Evolutionary conservation across 2,797 vertebrate genomes (phyloP), one percentile per base, ranked within the genome.

Genomic region (Chaetophractus vellerosus): DNA sequence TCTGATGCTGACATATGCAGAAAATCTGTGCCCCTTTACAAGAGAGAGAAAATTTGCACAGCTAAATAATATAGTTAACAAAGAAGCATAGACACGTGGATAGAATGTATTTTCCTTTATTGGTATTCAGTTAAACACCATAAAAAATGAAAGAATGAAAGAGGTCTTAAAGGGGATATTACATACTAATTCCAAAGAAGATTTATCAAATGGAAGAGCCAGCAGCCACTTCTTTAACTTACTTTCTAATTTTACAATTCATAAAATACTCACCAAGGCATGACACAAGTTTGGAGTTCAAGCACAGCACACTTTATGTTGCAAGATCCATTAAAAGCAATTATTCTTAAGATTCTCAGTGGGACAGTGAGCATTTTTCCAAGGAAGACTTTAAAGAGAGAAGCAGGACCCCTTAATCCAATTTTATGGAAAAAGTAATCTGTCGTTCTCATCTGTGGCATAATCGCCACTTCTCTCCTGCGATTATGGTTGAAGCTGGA

Each of bases 241-340:
- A 79, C 15, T 55, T 90, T 97, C 83, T 90, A 88, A 91, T 96
- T 96, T 95, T 95, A 79, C 81, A 96, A 92, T 82, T 97, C 91
- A 86, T 89, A 92, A 98, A 97, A 90, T 69, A 69, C 55, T 97
- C 90, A 87, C 59, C 69, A 95, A 90, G 38, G 50, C 66, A 63
- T 41, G 45, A 69, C 64, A 94, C 63, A 96, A 96, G 6, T 63
- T 66, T 94, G 85, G 68, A 93, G 75, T 88, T 89, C 18, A 50
- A 52, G 64, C 75, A 41, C 6, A 0, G 15, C 4, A 19, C 45
- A 57, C 4, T 93, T 97, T 91, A 80, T 93, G 75, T 83, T 89
- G 78, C 57, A 81, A 96, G 69, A 94, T 88, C 80, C 31, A 55
- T 88, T 93, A 97, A 92, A 83, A 19, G 23, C 16, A 48, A 0